Conservation (phyloP, 2,888 invertebrate species). For the Lasiommata megera region DNA sequence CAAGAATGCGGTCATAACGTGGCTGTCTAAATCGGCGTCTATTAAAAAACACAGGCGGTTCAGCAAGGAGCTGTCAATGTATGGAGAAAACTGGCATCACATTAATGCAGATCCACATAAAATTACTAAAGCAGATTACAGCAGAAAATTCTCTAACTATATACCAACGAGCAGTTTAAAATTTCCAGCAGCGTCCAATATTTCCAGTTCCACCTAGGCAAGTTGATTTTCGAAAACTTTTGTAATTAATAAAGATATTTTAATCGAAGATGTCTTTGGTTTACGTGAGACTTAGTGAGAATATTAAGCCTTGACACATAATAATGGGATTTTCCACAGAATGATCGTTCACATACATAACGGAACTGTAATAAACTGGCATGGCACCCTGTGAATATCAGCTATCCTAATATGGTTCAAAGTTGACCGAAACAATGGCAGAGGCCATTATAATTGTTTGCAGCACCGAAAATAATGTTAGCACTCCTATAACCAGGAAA, state of each 20-base stretch:
- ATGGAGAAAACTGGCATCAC: conserved; percentile 55
- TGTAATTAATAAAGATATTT: neutral
- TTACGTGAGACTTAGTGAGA: neutral
- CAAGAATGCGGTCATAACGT: conserved; percentile 62
- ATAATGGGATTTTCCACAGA: neutral
- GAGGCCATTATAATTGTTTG: conserved; percentile 22
- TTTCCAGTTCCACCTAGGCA: neutral
- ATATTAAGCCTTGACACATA: neutral
- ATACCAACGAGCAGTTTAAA: neutral
- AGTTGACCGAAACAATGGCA: conserved; percentile 52
- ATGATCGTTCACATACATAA: conserved; percentile 37
- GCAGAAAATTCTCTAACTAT: conserved; percentile 40
- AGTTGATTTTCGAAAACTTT: neutral
- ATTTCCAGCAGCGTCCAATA: neutral
- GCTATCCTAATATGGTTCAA: conserved; percentile 53
- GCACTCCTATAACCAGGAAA: conserved; percentile 15
- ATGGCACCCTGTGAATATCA: conserved; percentile 40
- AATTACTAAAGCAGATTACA: conserved; percentile 38
- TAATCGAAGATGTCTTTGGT: neutral
- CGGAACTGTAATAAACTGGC: conserved; percentile 40
- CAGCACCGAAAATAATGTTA: conserved; percentile 20
- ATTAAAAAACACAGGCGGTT: conserved; percentile 43
- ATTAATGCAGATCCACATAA: conserved; percentile 28
- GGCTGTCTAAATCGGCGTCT: conserved; percentile 48
- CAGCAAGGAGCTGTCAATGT: conserved; percentile 48